These are phyloP conservation scores for Norana najaformis DNA, from an alignment of 2,888 invertebrate species.

Conservation along the genomic window DNA sequence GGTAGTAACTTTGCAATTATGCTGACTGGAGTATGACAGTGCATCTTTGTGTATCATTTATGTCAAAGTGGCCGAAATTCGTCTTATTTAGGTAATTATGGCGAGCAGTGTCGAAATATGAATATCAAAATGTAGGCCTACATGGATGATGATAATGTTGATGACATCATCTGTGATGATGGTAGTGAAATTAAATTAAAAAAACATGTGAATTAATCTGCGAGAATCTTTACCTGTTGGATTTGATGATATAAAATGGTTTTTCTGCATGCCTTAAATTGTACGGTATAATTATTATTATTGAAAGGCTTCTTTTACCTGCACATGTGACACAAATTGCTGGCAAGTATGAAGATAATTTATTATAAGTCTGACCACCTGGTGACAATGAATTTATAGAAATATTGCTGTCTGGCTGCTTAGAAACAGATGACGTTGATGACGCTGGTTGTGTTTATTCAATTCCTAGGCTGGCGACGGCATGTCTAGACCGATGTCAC, in stretches of 20 bases:
- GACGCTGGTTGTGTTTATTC: not conserved
- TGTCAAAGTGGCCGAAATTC: not conserved
- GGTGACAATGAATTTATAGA: too few species aligned
- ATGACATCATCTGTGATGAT: not conserved
- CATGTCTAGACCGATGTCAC: not conserved
- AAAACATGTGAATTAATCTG: too few species aligned
- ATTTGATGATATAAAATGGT: not conserved
- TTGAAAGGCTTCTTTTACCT: not conserved
- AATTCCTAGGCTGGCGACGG: not conserved
- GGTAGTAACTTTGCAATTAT: too few species aligned
- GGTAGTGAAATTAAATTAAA: not conserved
- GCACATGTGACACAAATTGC: not conserved
- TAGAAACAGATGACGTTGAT: not conserved
- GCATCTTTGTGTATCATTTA: not conserved
- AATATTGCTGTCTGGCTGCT: not conserved
- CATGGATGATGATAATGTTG: not conserved
- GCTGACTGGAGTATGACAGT: too few species aligned
- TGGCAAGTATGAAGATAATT: not conserved
- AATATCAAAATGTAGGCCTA: not conserved
- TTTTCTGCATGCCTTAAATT: not conserved
- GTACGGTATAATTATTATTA: not conserved
- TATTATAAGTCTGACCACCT: conserved; percentile 5
- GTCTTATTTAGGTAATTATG: not conserved
- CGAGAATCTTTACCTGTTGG: not conserved
- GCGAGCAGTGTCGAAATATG: not conserved